These are phyloP conservation scores for Elegia similella DNA, from an alignment of 2,888 invertebrate genomes.

Conservation along the genomic window DNA sequence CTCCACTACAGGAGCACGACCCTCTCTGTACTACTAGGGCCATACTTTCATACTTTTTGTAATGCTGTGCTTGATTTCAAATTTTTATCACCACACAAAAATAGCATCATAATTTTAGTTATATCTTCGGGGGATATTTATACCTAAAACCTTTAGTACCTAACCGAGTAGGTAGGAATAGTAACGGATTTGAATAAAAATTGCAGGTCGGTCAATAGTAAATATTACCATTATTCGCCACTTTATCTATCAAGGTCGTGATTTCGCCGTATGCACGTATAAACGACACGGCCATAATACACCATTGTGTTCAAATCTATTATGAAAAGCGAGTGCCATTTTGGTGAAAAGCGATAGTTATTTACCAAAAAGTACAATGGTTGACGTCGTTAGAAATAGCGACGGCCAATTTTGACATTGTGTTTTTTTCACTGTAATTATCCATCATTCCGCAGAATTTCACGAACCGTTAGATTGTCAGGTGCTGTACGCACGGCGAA, in stretches of 20 bases:
- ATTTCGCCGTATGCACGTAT: neutral
- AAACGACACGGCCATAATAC: neutral
- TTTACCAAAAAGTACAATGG: conserved; percentile 46
- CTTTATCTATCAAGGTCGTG: neutral
- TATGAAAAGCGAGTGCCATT: conserved; percentile 12
- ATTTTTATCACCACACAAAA: too few relatives aligned
- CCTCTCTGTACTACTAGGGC: too few relatives aligned
- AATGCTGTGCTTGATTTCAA: too few relatives aligned
- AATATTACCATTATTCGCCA: neutral
- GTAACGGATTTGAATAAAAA: too few relatives aligned
- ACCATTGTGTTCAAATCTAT: conserved; percentile 3
- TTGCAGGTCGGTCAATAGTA: neutral
- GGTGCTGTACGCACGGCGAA: conserved; percentile 34
- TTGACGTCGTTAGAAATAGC: conserved; percentile 48
- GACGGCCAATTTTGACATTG: conserved; percentile 60
- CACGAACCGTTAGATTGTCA: conserved; percentile 60
- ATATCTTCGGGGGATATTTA: too few relatives aligned
- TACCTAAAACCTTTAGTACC: too few relatives aligned
- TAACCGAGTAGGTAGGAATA: too few relatives aligned
- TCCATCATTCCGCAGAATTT: conserved; percentile 63
- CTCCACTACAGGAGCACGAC: too few relatives aligned
- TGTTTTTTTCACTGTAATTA: conserved; percentile 59
- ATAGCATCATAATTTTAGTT: too few relatives aligned
- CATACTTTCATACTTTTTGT: too few relatives aligned
- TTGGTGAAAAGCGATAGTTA: conserved; percentile 24